These are phyloP conservation scores for Centropyge bicolor DNA, from an alignment of 2,797 vertebrate genomes.

Conservation along the genomic window DNA sequence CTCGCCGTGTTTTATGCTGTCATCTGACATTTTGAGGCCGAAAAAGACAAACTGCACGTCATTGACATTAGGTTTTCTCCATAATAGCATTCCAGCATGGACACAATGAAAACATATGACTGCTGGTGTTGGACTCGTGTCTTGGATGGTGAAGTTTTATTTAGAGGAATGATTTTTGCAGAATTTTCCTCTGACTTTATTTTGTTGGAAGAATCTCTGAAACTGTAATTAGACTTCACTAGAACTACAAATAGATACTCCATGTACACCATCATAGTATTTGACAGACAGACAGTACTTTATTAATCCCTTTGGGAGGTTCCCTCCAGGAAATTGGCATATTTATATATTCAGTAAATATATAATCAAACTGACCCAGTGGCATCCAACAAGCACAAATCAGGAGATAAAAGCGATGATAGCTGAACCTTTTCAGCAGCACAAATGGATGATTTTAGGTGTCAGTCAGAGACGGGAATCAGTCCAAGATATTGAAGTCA, in stretches of 20 bases:
- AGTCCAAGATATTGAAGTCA: too few relatives aligned
- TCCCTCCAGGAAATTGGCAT: too few relatives aligned
- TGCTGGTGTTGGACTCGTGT: conserved; percentile 1
- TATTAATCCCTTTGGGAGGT: too few relatives aligned
- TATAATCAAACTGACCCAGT: too few relatives aligned
- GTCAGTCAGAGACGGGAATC: too few relatives aligned
- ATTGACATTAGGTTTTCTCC: conserved; percentile 24
- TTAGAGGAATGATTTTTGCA: background rate
- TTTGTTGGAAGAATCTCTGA: background rate
- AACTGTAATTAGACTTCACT: background rate
- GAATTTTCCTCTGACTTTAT: background rate
- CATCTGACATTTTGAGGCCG: conserved; percentile 23
- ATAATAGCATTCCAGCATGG: conserved; percentile 28
- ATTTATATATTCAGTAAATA: too few relatives aligned
- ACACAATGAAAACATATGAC: conserved; percentile 27
- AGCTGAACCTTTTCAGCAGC: too few relatives aligned
- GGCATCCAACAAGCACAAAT: too few relatives aligned
- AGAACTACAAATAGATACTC: background rate
- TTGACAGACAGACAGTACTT: too few relatives aligned
- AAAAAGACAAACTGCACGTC: conserved; percentile 24
- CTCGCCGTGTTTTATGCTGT: conserved; percentile 36
- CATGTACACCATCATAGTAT: too few relatives aligned
- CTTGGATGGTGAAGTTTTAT: conserved; percentile 7
- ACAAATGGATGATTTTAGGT: too few relatives aligned
- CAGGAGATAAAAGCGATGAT: too few relatives aligned